Percentiles rank a stretch among this genome's conserved stretches.
Conservation (phyloP, 2,888 invertebrate genomes). For the Ariolimax columbianus region DNA sequence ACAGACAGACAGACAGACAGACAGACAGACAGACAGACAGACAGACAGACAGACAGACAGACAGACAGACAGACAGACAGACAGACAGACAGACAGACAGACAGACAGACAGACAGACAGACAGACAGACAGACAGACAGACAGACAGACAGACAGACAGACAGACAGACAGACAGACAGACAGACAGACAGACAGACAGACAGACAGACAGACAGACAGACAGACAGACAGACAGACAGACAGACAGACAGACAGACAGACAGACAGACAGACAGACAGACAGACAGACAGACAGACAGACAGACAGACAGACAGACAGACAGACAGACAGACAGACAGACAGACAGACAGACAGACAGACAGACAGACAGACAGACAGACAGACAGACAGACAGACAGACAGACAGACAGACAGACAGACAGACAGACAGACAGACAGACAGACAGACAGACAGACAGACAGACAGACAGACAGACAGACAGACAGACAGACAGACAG, state of each 20-base stretch:
- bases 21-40: constrained; percentile 3
- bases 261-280: constrained; percentile 15
- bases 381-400: constrained; percentile 3
- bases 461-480: constrained; percentile 11
- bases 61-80: constrained; percentile 10
- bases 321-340: constrained; percentile 11
- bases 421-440: constrained; percentile 10
- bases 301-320: constrained; percentile 20
- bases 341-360: constrained; percentile 15
- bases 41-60: constrained; percentile 18
- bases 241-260: constrained; percentile 7
- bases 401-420: constrained; percentile 18
- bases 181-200: constrained; percentile 17
- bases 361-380: constrained; percentile 22
- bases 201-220: constrained; percentile 7
- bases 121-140: constrained; percentile 15
- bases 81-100: constrained; percentile 18
- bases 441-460: constrained; percentile 18
- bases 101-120: constrained; percentile 11
- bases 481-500: constrained; percentile 15
- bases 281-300: constrained; percentile 10
- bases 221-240: constrained; percentile 26
- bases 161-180: constrained; percentile 16
- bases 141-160: constrained; percentile 16
- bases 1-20: constrained; percentile 22